Percentiles rank a stretch among this genome's conserved stretches.
These are phyloP conservation scores for Cephus cinctus DNA, from an alignment of 1,140 invertebrate species.

Conservation along the genomic window DNA sequence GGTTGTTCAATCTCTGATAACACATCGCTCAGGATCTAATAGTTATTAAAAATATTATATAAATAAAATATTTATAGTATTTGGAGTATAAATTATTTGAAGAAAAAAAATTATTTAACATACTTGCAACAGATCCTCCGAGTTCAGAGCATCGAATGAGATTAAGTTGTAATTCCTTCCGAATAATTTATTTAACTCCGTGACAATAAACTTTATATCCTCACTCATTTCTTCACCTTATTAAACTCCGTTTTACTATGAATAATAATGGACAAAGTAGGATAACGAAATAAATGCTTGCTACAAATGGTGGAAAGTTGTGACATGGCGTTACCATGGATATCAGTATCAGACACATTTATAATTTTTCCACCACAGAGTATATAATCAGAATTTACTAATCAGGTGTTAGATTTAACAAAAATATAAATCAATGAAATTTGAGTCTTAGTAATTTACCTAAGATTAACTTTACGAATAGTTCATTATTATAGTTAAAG, in stretches of 20 bases:
- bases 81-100: not conserved
- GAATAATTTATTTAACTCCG: constrained; percentile 73
- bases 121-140: constrained; percentile 74
- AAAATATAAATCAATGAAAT: not conserved
- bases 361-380: constrained; percentile 1
- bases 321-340: not conserved
- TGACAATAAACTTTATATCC: constrained; percentile 77
- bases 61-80: not conserved
- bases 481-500: not conserved
- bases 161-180: constrained; percentile 80
- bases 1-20: constrained; percentile 67
- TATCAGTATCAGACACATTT: not conserved
- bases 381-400: not conserved
- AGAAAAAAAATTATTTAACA: constrained; percentile 11
- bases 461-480: not conserved
- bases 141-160: constrained; percentile 78
- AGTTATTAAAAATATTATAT: not conserved
- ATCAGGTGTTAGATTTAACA: too few species aligned
- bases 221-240: constrained; percentile 61
- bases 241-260: not conserved
- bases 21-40: constrained; percentile 65
- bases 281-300: not conserved
- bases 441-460: not conserved
- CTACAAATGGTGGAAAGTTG: not conserved
- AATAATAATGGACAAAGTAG: not conserved